Conservation (phyloP, 2,888 invertebrate species). For the Sylvicola fuscatus region DNA sequence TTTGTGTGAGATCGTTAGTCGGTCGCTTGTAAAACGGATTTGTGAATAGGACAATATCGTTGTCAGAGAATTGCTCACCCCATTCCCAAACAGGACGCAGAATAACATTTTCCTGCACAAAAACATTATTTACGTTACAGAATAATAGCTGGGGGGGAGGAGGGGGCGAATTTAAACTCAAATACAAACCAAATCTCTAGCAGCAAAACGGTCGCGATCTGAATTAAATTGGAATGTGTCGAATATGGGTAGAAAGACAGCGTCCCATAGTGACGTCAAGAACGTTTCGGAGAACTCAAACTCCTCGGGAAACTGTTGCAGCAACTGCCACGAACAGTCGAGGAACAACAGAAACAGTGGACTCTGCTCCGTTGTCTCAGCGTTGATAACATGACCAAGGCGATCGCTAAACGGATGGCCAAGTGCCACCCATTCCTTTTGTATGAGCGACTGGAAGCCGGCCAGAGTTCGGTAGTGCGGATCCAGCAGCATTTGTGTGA, state of each 20-base stretch:
- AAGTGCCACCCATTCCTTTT: conserved; percentile 87
- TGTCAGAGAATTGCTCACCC: conserved; percentile 67
- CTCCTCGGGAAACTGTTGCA: conserved; percentile 67
- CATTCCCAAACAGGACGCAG: conserved; percentile 77
- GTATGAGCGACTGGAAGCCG: conserved; percentile 78
- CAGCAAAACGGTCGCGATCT: conserved; percentile 50
- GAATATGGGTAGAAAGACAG: conserved; percentile 68
- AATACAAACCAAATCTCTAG: conserved; percentile 21
- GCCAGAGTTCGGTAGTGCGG: conserved; percentile 58
- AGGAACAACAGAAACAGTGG: conserved; percentile 81
- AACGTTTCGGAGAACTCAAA: conserved; percentile 89
- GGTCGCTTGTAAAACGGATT: conserved; percentile 53
- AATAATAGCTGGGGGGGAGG: too few relatives aligned
- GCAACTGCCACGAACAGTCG: conserved; percentile 84
- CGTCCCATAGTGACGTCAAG: conserved; percentile 82
- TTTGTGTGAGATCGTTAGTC: neutral
- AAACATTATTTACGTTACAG: too few relatives aligned
- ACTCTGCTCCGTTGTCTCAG: conserved; percentile 42
- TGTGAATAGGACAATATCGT: conserved; percentile 60
- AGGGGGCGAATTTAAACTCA: too few relatives aligned
- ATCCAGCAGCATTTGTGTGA: conserved; percentile 75
- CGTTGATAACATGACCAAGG: conserved; percentile 43
- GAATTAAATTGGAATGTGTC: conserved; percentile 87
- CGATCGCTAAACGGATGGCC: conserved; percentile 65
- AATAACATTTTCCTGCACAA: conserved; percentile 25